Conservation (phyloP, 2,888 invertebrate genomes). For the Netelia fuscicornis region DNA sequence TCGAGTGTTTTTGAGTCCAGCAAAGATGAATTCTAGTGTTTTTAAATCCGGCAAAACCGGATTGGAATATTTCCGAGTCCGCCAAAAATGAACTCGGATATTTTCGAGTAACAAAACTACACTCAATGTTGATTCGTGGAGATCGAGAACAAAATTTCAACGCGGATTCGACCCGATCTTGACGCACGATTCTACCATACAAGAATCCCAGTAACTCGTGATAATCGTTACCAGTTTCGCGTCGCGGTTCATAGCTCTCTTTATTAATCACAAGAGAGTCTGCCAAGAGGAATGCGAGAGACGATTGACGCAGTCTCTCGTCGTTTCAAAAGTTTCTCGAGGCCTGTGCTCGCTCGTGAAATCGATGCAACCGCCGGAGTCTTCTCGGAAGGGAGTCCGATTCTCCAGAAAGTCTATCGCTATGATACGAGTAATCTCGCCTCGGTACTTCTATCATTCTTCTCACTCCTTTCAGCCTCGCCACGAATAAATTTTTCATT, state of each 20-base stretch:
- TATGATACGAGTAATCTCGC: background rate
- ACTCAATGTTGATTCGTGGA: background rate
- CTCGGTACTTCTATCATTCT: background rate
- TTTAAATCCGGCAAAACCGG: too few species aligned
- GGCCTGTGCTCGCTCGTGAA: constrained; percentile 5
- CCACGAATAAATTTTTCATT: background rate
- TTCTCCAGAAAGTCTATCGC: constrained; percentile 30
- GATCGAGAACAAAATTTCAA: background rate
- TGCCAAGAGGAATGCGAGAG: constrained; percentile 8
- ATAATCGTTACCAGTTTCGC: constrained; percentile 38
- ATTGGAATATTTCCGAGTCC: too few species aligned
- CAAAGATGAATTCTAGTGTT: too few species aligned
- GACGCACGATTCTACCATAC: constrained; percentile 51
- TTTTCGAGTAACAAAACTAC: too few species aligned
- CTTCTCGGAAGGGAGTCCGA: constrained; percentile 51
- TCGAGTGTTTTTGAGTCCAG: too few species aligned
- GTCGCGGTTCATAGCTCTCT: constrained; percentile 40
- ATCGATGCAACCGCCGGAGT: constrained; percentile 59
- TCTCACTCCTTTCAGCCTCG: background rate
- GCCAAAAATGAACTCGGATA: too few species aligned
- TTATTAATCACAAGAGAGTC: constrained; percentile 8
- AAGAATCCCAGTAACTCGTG: constrained; percentile 44
- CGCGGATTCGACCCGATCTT: background rate
- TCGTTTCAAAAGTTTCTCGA: background rate
- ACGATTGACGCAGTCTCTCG: constrained; percentile 36